Conservation (phyloP, 1,140 invertebrate species). For the Zaprionus lachaisei region DNA sequence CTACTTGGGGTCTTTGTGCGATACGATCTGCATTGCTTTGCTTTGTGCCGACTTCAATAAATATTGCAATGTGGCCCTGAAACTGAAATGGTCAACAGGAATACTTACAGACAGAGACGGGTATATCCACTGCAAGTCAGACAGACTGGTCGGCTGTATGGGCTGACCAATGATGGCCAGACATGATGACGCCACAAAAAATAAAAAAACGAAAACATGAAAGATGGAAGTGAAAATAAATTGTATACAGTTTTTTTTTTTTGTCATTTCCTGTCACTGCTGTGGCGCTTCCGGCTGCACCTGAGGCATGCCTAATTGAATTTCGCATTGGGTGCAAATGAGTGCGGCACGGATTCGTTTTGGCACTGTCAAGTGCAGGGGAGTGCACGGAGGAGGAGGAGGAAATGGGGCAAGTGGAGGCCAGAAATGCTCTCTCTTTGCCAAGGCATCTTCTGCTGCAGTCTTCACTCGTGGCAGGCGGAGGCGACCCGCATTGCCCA, state of each 20-base stretch:
- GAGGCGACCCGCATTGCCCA: slow-evolving; percentile 43
- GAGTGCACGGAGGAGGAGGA: background rate
- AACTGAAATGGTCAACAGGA: background rate
- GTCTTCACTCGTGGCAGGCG: background rate
- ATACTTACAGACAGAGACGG: background rate
- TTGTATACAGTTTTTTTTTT: slow-evolving; percentile 69
- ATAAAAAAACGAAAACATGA: background rate
- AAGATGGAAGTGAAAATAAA: slow-evolving; percentile 29
- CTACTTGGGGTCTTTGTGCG: background rate
- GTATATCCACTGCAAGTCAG: background rate
- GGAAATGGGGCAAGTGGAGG: background rate
- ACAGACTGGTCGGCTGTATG: slow-evolving; percentile 3
- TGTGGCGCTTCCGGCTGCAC: slow-evolving; percentile 67
- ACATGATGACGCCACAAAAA: slow-evolving; percentile 53
- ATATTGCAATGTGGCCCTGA: slow-evolving; percentile 2
- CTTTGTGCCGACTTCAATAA: slow-evolving; percentile 1
- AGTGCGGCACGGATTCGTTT: slow-evolving; percentile 24
- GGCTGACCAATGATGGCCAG: slow-evolving; percentile 28
- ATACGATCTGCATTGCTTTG: background rate
- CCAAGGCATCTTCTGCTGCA: slow-evolving; percentile 15
- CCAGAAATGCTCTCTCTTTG: slow-evolving; percentile 12
- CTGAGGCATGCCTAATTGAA: slow-evolving; percentile 74
- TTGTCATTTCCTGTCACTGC: slow-evolving; percentile 67
- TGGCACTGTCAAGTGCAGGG: slow-evolving; percentile 49
- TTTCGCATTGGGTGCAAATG: slow-evolving; percentile 53